These are phyloP conservation scores for Artemia franciscana DNA, from an alignment of 1,140 invertebrate species.

Conservation along the genomic window DNA sequence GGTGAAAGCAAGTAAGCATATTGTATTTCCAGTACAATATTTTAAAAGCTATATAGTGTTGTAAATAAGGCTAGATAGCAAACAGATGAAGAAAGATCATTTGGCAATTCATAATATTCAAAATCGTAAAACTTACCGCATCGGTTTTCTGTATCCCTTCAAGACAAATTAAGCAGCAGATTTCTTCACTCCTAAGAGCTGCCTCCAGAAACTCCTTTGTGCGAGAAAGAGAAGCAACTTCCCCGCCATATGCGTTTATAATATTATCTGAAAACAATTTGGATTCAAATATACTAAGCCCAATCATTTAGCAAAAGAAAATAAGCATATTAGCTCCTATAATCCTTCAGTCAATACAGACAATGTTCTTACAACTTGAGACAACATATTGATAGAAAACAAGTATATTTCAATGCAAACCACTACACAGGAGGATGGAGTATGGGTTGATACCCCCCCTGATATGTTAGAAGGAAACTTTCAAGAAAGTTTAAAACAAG, in stretches of 20 bases:
- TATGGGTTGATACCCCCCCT: no score
- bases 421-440: no score
- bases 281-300: no score
- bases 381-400: no score
- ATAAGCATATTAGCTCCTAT: no score
- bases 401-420: no score
- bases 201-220: slow-evolving; percentile 47
- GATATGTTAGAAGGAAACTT: no score
- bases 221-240: neutral
- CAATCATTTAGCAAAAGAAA: no score
- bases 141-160: slow-evolving; percentile 57
- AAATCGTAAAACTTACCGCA: slow-evolving; percentile 28
- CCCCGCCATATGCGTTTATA: neutral
- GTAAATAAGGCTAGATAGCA: neutral
- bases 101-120: slow-evolving; percentile 9
- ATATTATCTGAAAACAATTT: neutral
- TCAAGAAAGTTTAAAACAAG: no score
- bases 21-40: slow-evolving; percentile 8
- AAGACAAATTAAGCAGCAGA: slow-evolving; percentile 76
- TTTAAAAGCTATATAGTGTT: slow-evolving; percentile 12
- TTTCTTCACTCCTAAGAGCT: slow-evolving; percentile 43
- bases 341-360: no score
- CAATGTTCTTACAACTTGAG: no score
- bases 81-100: neutral
- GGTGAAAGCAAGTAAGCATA: no score